A percentile compares a stretch with the other conserved stretches of the same genome.
phyloP scores from a whole-genome alignment of 2,888 invertebrate species.

The Coremacera marginata region DNA sequence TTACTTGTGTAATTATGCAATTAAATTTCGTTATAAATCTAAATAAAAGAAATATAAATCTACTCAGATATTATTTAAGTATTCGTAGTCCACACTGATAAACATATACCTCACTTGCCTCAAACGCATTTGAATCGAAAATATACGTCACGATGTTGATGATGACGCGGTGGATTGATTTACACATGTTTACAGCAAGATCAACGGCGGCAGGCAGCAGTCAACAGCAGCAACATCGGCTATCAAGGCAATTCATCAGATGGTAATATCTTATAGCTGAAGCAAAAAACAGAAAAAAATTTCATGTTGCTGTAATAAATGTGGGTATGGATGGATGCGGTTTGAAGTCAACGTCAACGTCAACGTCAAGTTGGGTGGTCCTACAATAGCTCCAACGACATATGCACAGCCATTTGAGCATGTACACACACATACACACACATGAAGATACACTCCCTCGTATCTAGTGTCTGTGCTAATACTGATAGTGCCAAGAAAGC shows the following conservation, averaged over 20 bases:
- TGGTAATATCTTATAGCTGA: background rate
- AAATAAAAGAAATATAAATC: no score
- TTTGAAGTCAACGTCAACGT: constrained; percentile 21
- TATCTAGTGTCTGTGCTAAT: background rate
- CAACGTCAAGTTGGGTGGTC: constrained; percentile 42
- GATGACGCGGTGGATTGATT: constrained; percentile 57
- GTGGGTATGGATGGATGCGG: constrained; percentile 33
- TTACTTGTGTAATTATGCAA: no score
- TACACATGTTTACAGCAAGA: constrained; percentile 64
- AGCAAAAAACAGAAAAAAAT: no score
- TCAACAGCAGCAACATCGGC: constrained; percentile 38
- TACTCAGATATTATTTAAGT: no score
- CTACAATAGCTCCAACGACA: background rate
- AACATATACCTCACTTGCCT: no score
- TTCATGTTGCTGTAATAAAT: background rate
- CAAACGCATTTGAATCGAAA: no score
- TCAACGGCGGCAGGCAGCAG: constrained; percentile 37
- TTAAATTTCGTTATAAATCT: no score
- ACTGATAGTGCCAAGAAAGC: constrained; percentile 45
- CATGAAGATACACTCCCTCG: background rate
- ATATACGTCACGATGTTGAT: background rate
- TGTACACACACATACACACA: constrained; percentile 12
- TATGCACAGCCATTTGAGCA: constrained; percentile 19
- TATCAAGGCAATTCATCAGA: constrained; percentile 43
- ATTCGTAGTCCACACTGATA: no score